These are phyloP conservation scores for Dicaeum eximium DNA, from an alignment of 2,113 vertebrate genomes.

Conservation along the genomic window DNA sequence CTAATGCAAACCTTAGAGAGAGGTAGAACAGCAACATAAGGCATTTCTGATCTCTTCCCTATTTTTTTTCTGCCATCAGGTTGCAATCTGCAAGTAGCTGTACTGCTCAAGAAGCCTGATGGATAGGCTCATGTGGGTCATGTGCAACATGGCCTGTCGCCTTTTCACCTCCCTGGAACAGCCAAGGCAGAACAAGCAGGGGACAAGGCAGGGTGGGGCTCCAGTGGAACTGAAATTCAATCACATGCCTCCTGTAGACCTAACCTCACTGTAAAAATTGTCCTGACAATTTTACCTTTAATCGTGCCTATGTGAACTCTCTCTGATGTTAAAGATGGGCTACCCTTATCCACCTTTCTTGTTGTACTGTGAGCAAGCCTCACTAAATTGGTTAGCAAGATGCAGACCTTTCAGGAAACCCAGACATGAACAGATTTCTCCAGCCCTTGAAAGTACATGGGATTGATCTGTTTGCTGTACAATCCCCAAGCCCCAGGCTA, in stretches of 20 bases:
- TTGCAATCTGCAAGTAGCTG: neutral
- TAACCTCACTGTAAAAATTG: neutral
- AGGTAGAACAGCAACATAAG: neutral
- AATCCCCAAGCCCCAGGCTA: neutral
- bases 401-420: neutral
- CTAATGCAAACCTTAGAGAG: neutral
- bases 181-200: neutral
- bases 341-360: neutral
- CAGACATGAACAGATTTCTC: neutral
- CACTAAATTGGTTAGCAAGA: neutral
- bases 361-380: neutral
- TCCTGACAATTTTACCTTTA: neutral
- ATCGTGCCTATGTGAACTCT: neutral
- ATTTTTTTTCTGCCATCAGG: neutral
- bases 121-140: neutral
- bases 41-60: neutral
- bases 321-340: neutral
- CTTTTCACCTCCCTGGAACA: neutral
- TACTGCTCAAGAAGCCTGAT: neutral
- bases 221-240: neutral
- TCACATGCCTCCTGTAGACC: neutral
- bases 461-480: conserved; percentile 50
- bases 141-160: neutral
- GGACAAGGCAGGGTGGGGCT: neutral
- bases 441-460: neutral